A percentile compares a stretch with the other conserved stretches of the same genome.
Evolutionary conservation across 2,888 invertebrate species (phyloP).

Genomic region (Scrobipalpa atriplicella): DNA sequence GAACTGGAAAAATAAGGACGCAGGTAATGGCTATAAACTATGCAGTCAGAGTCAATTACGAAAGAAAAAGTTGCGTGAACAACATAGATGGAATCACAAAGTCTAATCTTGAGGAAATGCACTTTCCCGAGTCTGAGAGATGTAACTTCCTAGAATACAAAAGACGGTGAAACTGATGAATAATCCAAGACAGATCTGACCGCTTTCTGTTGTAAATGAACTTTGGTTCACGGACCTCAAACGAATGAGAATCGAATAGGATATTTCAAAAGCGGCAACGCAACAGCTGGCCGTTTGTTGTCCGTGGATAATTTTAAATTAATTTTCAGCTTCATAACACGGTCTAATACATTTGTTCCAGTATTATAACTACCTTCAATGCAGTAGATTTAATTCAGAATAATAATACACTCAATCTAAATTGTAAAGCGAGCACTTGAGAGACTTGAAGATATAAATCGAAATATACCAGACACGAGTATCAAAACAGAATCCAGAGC

Average conservation of each 20-base stretch:
- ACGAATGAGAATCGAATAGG: conserved; percentile 45
- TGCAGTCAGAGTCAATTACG: conserved; percentile 17
- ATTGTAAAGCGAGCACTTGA: conserved; percentile 2
- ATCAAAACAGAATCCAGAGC: neutral
- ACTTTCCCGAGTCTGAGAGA: conserved; percentile 49
- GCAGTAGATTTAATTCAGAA: neutral
- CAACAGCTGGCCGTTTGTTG: conserved; percentile 1
- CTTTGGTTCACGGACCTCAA: conserved; percentile 41
- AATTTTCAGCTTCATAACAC: conserved; percentile 24
- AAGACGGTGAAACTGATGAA: conserved; percentile 67
- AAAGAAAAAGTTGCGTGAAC: conserved; percentile 29
- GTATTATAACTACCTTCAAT: conserved; percentile 4
- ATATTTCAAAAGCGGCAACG: conserved; percentile 26
- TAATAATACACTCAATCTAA: conserved; percentile 4
- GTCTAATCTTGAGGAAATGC: conserved; percentile 52
- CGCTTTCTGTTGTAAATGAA: conserved; percentile 50
- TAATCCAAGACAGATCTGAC: conserved; percentile 50
- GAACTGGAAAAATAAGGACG: conserved; percentile 22
- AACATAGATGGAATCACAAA: conserved; percentile 28
- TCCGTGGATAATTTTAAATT: conserved; percentile 23
- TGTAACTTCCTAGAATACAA: conserved; percentile 62
- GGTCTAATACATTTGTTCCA: conserved; percentile 23
- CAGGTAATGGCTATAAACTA: conserved; percentile 1
- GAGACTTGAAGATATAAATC: neutral
- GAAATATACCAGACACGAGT: conserved; percentile 2